Conservation (phyloP, 2,113 vertebrate genomes). For the Cygnus buccinator region DNA sequence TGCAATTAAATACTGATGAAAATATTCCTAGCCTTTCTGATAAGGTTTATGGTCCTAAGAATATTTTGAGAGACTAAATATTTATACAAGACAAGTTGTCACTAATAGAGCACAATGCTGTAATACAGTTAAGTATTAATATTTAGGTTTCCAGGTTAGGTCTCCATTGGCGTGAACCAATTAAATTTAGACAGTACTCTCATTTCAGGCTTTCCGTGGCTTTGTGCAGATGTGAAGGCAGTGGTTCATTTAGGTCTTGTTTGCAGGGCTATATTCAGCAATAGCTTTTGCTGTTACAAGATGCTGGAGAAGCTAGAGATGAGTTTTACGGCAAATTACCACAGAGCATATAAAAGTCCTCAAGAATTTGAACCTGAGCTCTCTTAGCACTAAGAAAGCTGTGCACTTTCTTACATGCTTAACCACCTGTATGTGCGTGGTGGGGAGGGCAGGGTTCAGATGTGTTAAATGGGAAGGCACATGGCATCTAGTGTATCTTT, state of each 20-base stretch:
- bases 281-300: not conserved
- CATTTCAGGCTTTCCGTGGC: not conserved
- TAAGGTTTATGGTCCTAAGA: not conserved
- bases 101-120: not conserved
- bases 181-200: not conserved
- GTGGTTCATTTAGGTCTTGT: not conserved
- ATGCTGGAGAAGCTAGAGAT: not conserved
- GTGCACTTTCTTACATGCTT: not conserved
- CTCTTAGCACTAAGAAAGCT: not conserved
- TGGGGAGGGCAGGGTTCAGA: not conserved
- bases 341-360: not conserved
- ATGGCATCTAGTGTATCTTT: not conserved
- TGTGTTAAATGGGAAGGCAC: not conserved
- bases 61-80: not conserved
- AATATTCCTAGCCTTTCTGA: not conserved
- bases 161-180: not conserved
- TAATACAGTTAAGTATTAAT: not conserved
- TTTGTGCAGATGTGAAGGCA: not conserved
- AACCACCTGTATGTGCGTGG: accelerated
- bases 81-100: not conserved
- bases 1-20: not conserved
- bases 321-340: not conserved
- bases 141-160: constrained; percentile 2
- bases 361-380: not conserved
- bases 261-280: not conserved